Conservation (phyloP, 1,140 invertebrate genomes). For the Formica selysi region DNA sequence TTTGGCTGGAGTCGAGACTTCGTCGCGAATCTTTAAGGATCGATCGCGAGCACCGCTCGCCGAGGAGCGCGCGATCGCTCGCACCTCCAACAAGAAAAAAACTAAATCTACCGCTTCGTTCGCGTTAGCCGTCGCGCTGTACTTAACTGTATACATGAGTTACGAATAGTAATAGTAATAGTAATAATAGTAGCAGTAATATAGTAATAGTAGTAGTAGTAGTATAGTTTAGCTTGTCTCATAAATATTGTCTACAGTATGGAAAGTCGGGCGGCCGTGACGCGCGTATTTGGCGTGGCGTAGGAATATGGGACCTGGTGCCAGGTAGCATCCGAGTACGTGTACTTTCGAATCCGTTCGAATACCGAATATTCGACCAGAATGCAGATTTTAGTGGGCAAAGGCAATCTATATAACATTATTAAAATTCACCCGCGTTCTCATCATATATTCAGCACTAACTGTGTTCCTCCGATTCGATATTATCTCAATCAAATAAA, state of each 20-base stretch:
- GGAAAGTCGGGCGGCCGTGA: slow-evolving; percentile 84
- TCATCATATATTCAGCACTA: neutral
- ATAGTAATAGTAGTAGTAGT: slow-evolving; percentile 53
- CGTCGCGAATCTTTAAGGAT: slow-evolving; percentile 35
- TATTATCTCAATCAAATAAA: neutral
- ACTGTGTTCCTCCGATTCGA: neutral
- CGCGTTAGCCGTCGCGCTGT: slow-evolving; percentile 71
- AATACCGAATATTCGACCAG: neutral
- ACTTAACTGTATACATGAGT: slow-evolving; percentile 76
- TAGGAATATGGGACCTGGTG: slow-evolving; percentile 84
- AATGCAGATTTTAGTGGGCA: neutral
- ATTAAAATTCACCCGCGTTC: neutral
- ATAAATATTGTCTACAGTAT: slow-evolving; percentile 87
- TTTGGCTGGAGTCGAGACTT: slow-evolving; percentile 56
- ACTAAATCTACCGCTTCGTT: slow-evolving; percentile 73
- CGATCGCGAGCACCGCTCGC: slow-evolving; percentile 42
- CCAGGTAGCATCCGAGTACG: slow-evolving; percentile 77
- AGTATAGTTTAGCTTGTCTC: slow-evolving; percentile 83
- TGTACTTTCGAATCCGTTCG: neutral
- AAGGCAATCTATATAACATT: neutral
- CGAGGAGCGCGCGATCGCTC: slow-evolving; percentile 29
- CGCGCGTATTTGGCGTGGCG: slow-evolving; percentile 82
- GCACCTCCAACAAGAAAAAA: slow-evolving; percentile 50
- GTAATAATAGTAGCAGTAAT: slow-evolving; percentile 5
- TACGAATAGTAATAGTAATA: slow-evolving; percentile 71